phyloP scores from a whole-genome alignment of 1,140 invertebrate genomes.

The Fopius arisanus region DNA sequence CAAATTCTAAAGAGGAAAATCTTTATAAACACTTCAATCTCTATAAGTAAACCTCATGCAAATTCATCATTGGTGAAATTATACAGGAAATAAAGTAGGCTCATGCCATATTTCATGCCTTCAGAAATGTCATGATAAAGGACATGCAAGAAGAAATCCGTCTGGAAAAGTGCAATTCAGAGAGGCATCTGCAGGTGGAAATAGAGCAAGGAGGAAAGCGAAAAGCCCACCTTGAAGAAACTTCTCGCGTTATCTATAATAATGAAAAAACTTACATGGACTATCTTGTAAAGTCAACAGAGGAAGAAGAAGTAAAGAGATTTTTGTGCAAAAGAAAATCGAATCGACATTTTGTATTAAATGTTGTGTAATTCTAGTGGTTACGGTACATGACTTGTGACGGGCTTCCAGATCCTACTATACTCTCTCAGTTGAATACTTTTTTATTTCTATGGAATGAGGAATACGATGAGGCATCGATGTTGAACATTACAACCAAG shows the following conservation, averaged over 20 bases:
- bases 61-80: neutral
- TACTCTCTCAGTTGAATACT: conserved; percentile 68
- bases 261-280: conserved; percentile 39
- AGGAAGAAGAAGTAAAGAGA: conserved; percentile 44
- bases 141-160: conserved; percentile 52
- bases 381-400: conserved; percentile 70
- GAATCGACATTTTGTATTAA: neutral
- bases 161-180: conserved; percentile 41
- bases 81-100: neutral
- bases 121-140: conserved; percentile 44
- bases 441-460: conserved; percentile 71
- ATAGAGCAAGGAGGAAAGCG: conserved; percentile 34
- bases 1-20: too few relatives aligned
- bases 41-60: too few relatives aligned
- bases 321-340: neutral
- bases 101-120: neutral
- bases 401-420: conserved; percentile 69
- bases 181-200: conserved; percentile 36
- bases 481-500: conserved; percentile 50
- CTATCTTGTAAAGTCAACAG: conserved; percentile 29
- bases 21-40: too few relatives aligned
- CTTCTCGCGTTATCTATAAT: conserved; percentile 23
- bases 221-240: conserved; percentile 43
- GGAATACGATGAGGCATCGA: conserved; percentile 58
- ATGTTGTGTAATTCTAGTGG: conserved; percentile 63